A percentile compares a stretch with the other conserved stretches of the same genome.
phyloP scores from a whole-genome alignment of 1,140 invertebrate species.

The Heliothis subflexa region DNA sequence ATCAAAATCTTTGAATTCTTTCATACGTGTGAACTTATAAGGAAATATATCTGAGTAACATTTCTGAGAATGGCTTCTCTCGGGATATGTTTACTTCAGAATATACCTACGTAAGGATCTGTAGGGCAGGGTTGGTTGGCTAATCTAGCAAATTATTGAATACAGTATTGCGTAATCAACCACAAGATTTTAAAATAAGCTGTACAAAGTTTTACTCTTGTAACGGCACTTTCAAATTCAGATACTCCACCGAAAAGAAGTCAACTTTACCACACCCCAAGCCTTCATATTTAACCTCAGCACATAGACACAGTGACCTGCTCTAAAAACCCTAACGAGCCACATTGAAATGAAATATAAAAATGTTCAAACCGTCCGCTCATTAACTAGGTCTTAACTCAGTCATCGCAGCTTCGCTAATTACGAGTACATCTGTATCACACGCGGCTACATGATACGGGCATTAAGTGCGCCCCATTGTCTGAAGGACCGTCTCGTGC shows the following conservation, averaged over 20 bases:
- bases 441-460: conserved; percentile 65
- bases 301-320: conserved; percentile 13
- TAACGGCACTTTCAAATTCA: not conserved
- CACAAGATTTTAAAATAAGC: no score
- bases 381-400: conserved; percentile 47
- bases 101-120: not conserved
- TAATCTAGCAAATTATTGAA: not conserved
- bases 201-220: no score
- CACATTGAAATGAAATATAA: conserved; percentile 19
- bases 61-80: no score
- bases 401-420: conserved; percentile 53
- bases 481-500: conserved; percentile 76
- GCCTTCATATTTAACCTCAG: not conserved
- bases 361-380: conserved; percentile 10
- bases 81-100: not conserved
- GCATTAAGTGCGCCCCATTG: conserved; percentile 73
- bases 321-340: not conserved
- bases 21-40: not conserved
- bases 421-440: conserved; percentile 63
- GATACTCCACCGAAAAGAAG: not conserved
- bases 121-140: no score
- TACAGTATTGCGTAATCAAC: not conserved
- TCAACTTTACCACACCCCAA: not conserved
- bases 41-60: no score
- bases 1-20: not conserved